Conservation (phyloP, 2,797 vertebrate species). For the Simalia tracyae region DNA sequence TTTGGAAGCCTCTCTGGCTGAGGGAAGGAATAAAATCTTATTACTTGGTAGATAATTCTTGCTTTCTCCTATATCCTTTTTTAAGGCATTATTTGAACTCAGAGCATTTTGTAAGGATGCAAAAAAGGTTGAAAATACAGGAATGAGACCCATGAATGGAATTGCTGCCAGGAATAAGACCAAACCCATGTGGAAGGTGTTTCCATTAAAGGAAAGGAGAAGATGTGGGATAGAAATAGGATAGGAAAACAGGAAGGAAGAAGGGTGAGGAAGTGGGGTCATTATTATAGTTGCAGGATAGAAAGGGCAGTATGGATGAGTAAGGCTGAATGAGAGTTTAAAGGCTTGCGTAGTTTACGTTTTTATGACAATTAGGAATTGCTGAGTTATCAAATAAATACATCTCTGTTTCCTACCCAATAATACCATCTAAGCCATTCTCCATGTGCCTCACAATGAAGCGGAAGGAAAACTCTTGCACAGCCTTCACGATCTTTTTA, state of each 20-base stretch:
- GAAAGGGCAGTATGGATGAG: background rate
- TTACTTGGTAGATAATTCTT: background rate
- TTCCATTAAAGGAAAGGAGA: background rate
- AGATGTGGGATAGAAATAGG: no score
- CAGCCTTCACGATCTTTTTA: background rate
- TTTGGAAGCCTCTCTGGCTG: background rate
- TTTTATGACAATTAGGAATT: background rate
- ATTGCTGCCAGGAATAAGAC: background rate
- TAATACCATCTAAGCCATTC: background rate
- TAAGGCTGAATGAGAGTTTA: background rate
- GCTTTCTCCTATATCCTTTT: background rate
- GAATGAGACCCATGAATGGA: background rate
- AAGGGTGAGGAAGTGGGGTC: no score
- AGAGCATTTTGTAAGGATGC: background rate
- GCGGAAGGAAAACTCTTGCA: background rate
- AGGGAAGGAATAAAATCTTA: background rate
- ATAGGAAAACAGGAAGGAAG: background rate
- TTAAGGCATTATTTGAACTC: background rate
- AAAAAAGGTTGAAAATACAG: background rate
- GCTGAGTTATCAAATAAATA: background rate
- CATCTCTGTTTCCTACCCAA: background rate
- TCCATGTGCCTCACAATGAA: background rate
- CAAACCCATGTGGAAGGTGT: background rate
- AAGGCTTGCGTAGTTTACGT: background rate
- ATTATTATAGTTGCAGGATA: background rate